A percentile compares a stretch with the other conserved stretches of the same genome.
phyloP scores from a whole-genome alignment of 2,797 vertebrate genomes.

The Etheostoma nigrum region DNA sequence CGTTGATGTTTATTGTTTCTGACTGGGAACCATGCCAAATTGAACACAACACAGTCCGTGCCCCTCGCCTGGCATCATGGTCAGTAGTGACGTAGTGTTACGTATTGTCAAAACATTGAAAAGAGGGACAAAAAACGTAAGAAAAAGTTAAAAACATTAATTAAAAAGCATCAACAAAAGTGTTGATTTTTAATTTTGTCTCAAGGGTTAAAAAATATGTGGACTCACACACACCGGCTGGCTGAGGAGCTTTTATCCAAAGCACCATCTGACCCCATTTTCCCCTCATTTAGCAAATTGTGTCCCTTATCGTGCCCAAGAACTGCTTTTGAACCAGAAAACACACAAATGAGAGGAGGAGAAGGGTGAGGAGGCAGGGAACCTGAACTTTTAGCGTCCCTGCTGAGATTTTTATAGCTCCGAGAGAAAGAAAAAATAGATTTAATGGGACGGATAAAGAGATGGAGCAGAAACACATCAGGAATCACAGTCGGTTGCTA shows the following conservation, averaged over 20 bases:
- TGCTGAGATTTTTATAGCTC: slow-evolving; percentile 42
- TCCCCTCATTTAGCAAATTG: slow-evolving; percentile 70
- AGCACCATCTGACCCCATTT: slow-evolving; percentile 72
- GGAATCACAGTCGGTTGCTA: background rate
- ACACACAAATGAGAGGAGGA: slow-evolving; percentile 48
- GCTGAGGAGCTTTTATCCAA: slow-evolving; percentile 48
- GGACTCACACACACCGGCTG: background rate
- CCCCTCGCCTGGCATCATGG: no score
- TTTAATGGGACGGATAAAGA: slow-evolving; percentile 29
- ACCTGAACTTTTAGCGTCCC: background rate
- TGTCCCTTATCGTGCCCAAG: slow-evolving; percentile 59
- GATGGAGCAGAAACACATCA: background rate
- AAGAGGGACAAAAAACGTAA: no score
- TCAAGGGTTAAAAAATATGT: slow-evolving; percentile 22
- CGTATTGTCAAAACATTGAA: no score
- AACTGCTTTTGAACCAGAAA: slow-evolving; percentile 69
- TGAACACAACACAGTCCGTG: no score
- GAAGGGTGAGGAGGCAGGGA: background rate
- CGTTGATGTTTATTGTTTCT: no score
- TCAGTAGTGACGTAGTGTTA: no score
- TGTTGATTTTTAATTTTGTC: no score
- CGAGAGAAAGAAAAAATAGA: slow-evolving; percentile 19
- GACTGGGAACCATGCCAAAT: no score
- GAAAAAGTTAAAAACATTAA: no score
- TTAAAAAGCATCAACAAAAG: no score